Evolutionary conservation across 2,113 vertebrate genomes (phyloP), one percentile per base, ranked within the genome.

Genomic region (Dinomys branickii): DNA sequence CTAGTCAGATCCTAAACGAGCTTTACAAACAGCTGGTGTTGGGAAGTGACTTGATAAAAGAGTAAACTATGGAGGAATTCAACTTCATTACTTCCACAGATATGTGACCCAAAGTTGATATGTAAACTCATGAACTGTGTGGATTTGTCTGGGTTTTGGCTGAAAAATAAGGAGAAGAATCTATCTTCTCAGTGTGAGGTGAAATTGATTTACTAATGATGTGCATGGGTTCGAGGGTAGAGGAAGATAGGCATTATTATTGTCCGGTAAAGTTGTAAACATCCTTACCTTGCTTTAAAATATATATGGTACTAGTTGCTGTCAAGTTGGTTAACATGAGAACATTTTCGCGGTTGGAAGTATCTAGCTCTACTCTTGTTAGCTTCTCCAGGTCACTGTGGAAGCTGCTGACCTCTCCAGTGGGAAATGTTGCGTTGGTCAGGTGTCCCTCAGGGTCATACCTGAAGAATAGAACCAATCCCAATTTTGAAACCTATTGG

Each of bases 241-340:
- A 89, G 28, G 30, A 78, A 77, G 35, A 71, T 14, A 71, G 47
- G 61, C 52, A 59, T 50, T 63, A 7, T 17, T 84, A 63, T 0
- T 87, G 6, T 85, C 38, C 54, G 83, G 58, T 0, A 7, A 78
- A 94, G 69, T 52, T 65, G 35, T 30, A 85, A 90, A 88, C 28
- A 80, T 33, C 19, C 95, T 85, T 99, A 99, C 99, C 99, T 99
- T 99, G 99, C 96, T 99, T 99, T 98, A 99, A 99, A 30, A 99
- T 99, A 97, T 99, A 99, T 97, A 99, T 99, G 94, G 99, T 99
- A 97, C 99, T 99, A 50, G 99, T 99, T 96, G 99, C 99, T 82
- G 99, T 99, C 98, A 99, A 98, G 97, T 99, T 99, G 89, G 99
- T 99, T 96, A 99, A 99, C 88, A 99, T 99, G 97, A 99, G 98